These are phyloP conservation scores for Eulemur albifrons DNA, from an alignment of 2,797 vertebrate genomes.

Conservation along the genomic window DNA sequence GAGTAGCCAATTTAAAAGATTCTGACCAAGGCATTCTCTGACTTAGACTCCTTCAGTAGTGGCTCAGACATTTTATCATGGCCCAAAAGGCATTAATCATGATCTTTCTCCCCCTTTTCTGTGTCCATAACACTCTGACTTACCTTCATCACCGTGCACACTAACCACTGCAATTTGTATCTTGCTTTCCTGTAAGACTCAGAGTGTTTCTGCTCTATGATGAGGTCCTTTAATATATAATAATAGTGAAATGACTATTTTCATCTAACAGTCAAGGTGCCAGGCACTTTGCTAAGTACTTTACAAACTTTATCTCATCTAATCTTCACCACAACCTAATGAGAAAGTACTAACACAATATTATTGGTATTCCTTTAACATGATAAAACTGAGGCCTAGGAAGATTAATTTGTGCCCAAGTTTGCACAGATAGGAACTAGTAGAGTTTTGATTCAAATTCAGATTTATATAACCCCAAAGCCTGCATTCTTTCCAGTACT, in stretches of 20 bases:
- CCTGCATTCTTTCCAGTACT: background rate
- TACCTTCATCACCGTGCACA: background rate
- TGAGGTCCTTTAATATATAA: background rate
- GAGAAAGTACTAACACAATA: background rate
- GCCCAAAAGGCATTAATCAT: background rate
- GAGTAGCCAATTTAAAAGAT: background rate
- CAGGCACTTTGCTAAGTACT: background rate
- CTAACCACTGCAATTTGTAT: background rate
- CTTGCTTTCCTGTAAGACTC: background rate
- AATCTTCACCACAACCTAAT: background rate
- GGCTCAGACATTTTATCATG: background rate
- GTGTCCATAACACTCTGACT: background rate
- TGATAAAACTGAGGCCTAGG: background rate
- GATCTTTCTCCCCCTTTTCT: background rate
- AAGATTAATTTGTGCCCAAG: background rate
- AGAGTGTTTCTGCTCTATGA: background rate
- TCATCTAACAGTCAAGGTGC: background rate
- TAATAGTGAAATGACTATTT: background rate
- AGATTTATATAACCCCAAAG: background rate
- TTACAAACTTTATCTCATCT: constrained; percentile 4
- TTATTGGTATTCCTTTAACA: background rate
- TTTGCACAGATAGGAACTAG: background rate
- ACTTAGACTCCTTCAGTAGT: background rate
- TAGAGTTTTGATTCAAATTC: background rate
- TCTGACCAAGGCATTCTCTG: background rate